phyloP scores from a whole-genome alignment of 2,113 vertebrate genomes.

The Cyprinodon brontotheroides region DNA sequence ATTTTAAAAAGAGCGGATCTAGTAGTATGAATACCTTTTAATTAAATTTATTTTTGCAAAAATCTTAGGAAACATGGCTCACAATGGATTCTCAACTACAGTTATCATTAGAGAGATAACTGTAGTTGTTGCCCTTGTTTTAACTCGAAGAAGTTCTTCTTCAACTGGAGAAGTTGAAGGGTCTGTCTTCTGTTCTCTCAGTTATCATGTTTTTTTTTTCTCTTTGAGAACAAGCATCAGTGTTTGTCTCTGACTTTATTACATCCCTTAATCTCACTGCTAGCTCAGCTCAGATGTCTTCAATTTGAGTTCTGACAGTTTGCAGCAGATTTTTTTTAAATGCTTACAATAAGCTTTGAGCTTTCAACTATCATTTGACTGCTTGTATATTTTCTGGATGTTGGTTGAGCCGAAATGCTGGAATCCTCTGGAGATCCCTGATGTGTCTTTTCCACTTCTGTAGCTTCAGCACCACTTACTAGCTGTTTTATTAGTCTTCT shows the following conservation, averaged over 20 bases:
- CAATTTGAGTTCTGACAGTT: constrained; percentile 22
- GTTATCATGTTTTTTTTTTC: neutral
- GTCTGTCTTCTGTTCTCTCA: neutral
- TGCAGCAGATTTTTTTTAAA: constrained; percentile 16
- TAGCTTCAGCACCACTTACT: neutral
- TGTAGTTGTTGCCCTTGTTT: neutral
- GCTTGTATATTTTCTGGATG: neutral
- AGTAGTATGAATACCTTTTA: too few species aligned
- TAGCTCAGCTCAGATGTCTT: constrained; percentile 16
- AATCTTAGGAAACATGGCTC: too few species aligned
- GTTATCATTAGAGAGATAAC: neutral
- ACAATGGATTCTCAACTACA: too few species aligned
- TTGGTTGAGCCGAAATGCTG: constrained; percentile 2
- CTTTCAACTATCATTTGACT: constrained; percentile 6
- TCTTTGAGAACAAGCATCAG: neutral
- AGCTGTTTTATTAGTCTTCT: neutral
- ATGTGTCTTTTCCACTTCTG: neutral
- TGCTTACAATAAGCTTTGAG: constrained; percentile 3
- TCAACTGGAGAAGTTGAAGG: constrained; percentile 7
- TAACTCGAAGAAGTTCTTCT: constrained; percentile 1
- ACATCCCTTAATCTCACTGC: constrained; percentile 9
- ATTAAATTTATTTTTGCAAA: too few species aligned
- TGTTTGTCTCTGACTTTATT: constrained; percentile 13
- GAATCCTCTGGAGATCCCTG: neutral
- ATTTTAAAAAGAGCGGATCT: too few species aligned